Evolutionary conservation across 2,888 invertebrate genomes (phyloP), one percentile per base, ranked within the genome.

Genomic region (Tetragonisca angustula): DNA sequence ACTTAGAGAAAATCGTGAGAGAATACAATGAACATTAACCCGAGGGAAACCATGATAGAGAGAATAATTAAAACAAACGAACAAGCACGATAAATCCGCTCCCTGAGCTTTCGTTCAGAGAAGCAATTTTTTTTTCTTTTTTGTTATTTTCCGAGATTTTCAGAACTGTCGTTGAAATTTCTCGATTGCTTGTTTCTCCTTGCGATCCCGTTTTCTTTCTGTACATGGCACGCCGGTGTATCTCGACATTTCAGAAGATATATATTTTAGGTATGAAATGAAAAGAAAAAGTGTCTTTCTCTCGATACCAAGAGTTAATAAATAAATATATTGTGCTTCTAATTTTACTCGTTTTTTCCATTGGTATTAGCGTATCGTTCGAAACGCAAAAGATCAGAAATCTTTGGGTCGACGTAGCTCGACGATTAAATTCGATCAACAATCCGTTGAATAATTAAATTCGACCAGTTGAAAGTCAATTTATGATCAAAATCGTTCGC

Each of bases 371-470:
- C 2, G 2, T 5, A 0, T 19, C 27, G 27, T 19, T 19, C 5
- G 9, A 21, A 0, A 2, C 21, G 21, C 21, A 21, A 32, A 0
- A 21, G 4, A 32, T 0, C 19, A 15, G 2, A 4, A 17, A 24
- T 17, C 17, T n/a, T 17, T 5, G 2, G 1, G 9, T 67, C 4
- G 17, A 24, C 4, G 17, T 17, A 43, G 5, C n/a, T 17, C 9
- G n/a, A 17, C 2, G 50, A 50, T 56, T 13, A 9, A n/a, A 62
- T 76, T 24, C 24, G 17, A 62, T 32, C 13, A 36, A 21, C 11
- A 4, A n/a, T 27, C 54, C 24, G 24, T 36, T n/a, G 21, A 0
- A 2, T 6, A 15, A 50, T 56, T 6, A 5, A 6, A 52, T 71
- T 4, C 21, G 13, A 62, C 36, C 15, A 9, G 17, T 50, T 19